A percentile compares a stretch with the other conserved stretches of the same genome.
phyloP scores from a whole-genome alignment of 2,888 invertebrate genomes.

The Microdon myrmicae region DNA sequence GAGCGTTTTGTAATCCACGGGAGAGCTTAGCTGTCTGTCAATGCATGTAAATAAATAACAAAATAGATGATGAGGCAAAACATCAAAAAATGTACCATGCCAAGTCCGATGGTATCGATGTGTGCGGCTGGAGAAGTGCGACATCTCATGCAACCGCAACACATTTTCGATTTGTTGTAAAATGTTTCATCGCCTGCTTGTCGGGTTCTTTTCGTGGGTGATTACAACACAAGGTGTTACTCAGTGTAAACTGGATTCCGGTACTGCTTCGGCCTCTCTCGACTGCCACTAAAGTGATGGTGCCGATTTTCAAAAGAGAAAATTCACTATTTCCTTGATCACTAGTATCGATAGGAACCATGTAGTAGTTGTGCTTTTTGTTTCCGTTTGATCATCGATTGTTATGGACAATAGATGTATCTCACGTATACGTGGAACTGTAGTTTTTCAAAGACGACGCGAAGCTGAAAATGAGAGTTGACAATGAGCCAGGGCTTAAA shows the following conservation, averaged over 20 bases:
- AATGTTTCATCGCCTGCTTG: slow-evolving; percentile 10
- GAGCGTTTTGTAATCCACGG: slow-evolving; percentile 27
- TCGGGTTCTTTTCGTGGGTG: slow-evolving; percentile 15
- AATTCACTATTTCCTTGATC: slow-evolving; percentile 35
- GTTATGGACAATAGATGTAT: no score
- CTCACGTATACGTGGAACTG: no score
- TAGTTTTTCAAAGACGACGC: no score
- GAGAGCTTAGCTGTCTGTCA: slow-evolving; percentile 31
- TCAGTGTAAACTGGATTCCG: slow-evolving; percentile 36
- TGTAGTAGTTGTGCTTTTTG: slow-evolving; percentile 23
- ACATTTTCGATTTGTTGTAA: slow-evolving; percentile 42
- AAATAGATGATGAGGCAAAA: slow-evolving; percentile 9
- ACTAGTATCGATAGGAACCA: slow-evolving; percentile 24
- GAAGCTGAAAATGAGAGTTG: no score
- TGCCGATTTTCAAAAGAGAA: slow-evolving; percentile 40
- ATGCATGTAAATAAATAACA: no score
- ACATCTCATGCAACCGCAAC: slow-evolving; percentile 1
- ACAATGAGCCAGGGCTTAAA: slow-evolving; percentile 30
- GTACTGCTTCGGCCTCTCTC: slow-evolving; percentile 11
- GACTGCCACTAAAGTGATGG: slow-evolving; percentile 28
- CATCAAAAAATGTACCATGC: slow-evolving; percentile 17
- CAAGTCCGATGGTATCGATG: slow-evolving; percentile 9
- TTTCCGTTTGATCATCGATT: slow-evolving; percentile 1
- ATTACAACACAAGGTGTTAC: slow-evolving; percentile 22
- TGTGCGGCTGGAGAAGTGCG: neutral